phyloP scores from a whole-genome alignment of 2,797 vertebrate genomes.

The Dendrocincla tyrannina region DNA sequence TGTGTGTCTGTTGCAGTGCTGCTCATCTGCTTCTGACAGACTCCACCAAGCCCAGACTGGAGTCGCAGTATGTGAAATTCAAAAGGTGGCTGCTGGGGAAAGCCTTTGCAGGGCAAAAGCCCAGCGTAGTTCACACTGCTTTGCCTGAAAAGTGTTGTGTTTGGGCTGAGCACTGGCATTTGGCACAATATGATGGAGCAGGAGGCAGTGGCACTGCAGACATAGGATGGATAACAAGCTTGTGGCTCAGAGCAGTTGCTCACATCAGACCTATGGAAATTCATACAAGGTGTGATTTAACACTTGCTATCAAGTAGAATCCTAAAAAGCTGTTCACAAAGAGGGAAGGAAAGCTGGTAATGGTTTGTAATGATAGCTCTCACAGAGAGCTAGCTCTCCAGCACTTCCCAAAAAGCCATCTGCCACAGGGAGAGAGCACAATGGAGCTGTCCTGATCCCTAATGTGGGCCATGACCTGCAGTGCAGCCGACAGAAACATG shows the following conservation, averaged over 20 bases:
- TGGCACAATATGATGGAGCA: not conserved
- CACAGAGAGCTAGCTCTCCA: not conserved
- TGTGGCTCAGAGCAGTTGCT: not conserved
- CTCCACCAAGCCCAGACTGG: not conserved
- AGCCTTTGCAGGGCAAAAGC: not conserved
- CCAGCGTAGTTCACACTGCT: not conserved
- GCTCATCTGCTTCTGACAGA: not conserved
- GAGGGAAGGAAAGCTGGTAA: not conserved
- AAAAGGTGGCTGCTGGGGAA: not conserved
- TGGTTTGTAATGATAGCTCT: not conserved
- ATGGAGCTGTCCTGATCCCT: not conserved
- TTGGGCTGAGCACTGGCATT: not conserved
- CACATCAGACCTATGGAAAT: not conserved
- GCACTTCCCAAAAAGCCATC: not conserved
- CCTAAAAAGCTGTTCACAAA: slow-evolving; percentile 14
- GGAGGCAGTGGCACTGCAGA: not conserved
- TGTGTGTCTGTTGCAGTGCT: not conserved
- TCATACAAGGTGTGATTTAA: not conserved
- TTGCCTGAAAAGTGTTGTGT: not conserved
- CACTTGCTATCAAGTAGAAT: not conserved
- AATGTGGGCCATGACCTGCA: not conserved
- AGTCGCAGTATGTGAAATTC: not conserved
- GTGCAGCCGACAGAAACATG: not conserved
- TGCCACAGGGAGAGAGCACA: not conserved
- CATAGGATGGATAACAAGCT: not conserved